Percentiles rank a stretch among this genome's conserved stretches.
Conservation (phyloP, 2,888 invertebrate genomes). For the Lochmaea capreae region DNA sequence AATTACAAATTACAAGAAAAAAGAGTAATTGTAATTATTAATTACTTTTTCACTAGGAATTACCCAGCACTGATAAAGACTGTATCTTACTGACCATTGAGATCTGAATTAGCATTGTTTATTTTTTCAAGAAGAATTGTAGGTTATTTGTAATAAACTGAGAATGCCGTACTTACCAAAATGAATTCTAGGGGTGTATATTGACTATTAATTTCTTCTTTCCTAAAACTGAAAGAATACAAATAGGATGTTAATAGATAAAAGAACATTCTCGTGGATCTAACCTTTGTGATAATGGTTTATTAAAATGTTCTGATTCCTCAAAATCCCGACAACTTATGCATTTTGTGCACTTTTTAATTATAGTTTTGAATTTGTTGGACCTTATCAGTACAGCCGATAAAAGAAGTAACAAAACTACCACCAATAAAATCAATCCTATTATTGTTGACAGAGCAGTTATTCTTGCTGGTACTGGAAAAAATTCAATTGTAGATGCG, state of each 20-base stretch:
- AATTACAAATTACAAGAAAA: too few species aligned
- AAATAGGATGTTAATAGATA: background rate
- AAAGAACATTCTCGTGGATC: background rate
- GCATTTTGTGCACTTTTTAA: slow-evolving; percentile 8
- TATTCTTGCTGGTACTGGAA: background rate
- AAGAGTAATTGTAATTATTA: too few species aligned
- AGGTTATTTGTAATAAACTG: background rate
- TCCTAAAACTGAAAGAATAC: slow-evolving; percentile 28
- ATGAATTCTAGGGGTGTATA: slow-evolving; percentile 48
- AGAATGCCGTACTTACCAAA: slow-evolving; percentile 25
- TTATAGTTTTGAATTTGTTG: background rate
- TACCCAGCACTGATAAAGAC: too few species aligned
- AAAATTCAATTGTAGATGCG: background rate
- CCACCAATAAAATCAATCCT: background rate
- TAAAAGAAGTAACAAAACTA: background rate
- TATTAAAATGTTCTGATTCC: slow-evolving; percentile 6
- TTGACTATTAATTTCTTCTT: slow-evolving; percentile 47
- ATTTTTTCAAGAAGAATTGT: too few species aligned
- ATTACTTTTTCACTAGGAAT: too few species aligned
- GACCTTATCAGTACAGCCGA: background rate
- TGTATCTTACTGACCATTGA: too few species aligned
- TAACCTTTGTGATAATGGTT: slow-evolving; percentile 11
- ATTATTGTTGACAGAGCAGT: background rate
- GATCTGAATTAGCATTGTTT: too few species aligned
- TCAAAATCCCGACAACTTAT: background rate